Evolutionary conservation across 2,797 vertebrate species (phyloP), one percentile per base, ranked within the genome.

Genomic region (Peromyscus attwateri): DNA sequence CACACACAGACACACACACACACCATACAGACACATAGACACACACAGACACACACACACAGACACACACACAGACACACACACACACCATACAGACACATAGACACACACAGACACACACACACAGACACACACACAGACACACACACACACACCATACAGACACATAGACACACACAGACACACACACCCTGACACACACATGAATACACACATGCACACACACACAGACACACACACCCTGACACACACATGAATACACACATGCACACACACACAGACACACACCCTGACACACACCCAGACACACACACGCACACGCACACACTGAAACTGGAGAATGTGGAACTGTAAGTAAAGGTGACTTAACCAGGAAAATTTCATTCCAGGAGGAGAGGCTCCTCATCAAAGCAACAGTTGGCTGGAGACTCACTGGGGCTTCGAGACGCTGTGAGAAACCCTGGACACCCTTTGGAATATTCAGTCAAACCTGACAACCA

Each of bases 291-390:
- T n/a, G n/a, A 70, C 17, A 70, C 16, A 70, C 17, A n/a, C 68
- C 14, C 55, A 68, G 8, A 71, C 29, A 66, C 13, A 34, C 12
- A 31, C 29, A 31, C 66, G 23, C n/a, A 71, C 62, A 64, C 25
- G 25, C 62, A 64, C 62, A 29, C 62, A 12, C 57, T 0, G 2
- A 75, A 75, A 75, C 11, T 37, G 6, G 40, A 43, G 23, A 75
- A 27, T 75, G 25, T 25, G 27, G n/a, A 87, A 92, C 29, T 88
- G 29, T 64, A 91, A 95, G 37, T 87, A 92, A 92, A 93, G 34
- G 10, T 64, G 46, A 97, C 82, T 92, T 96, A 94, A 90, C 34
- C 64, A 92, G 92, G 57, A 95, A 96, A 95, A 60, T 71, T 95
- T 95, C 70, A 77, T 95, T 29, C 29, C 88, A n/a, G 25, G 9